Percentiles rank a stretch among this genome's conserved stretches.
Evolutionary conservation across 2,888 invertebrate genomes (phyloP).

Genomic region (Melanotus villosus): DNA sequence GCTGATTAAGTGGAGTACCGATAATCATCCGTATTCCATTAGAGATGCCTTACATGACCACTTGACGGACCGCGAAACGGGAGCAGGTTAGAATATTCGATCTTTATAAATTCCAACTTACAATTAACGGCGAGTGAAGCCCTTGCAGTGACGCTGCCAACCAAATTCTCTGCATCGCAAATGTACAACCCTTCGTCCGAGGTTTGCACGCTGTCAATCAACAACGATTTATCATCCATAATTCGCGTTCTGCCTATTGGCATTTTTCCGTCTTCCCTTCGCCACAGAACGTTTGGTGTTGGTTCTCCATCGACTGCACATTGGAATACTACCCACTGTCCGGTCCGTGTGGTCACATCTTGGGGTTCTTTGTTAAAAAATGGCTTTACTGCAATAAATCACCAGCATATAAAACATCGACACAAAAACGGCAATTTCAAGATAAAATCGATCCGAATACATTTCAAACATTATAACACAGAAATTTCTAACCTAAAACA

Average conservation of each 20-base stretch:
- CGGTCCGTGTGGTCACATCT: constrained; percentile 87
- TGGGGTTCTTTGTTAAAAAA: constrained; percentile 90
- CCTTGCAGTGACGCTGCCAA: constrained; percentile 87
- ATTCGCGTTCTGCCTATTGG: constrained; percentile 84
- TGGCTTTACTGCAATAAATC: constrained; percentile 80
- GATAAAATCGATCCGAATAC: too few relatives aligned
- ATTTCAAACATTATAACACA: not conserved
- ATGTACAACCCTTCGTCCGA: constrained; percentile 91
- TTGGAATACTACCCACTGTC: constrained; percentile 88
- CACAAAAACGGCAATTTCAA: too few relatives aligned
- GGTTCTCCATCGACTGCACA: constrained; percentile 95
- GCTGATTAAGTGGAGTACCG: constrained; percentile 52
- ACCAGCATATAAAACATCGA: constrained; percentile 32
- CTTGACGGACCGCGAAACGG: constrained; percentile 27
- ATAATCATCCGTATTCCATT: constrained; percentile 52
- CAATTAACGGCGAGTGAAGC: constrained; percentile 92
- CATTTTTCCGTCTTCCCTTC: constrained; percentile 88
- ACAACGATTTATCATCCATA: constrained; percentile 82
- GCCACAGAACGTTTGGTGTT: constrained; percentile 90
- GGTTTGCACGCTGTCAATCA: constrained; percentile 86
- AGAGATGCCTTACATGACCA: constrained; percentile 25
- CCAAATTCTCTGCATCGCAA: constrained; percentile 91
- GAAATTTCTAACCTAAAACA: not conserved
- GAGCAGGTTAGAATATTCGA: constrained; percentile 18
- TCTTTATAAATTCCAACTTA: constrained; percentile 72